Conservation (phyloP, 2,797 vertebrate genomes). For the Sebastes trivittatus region DNA sequence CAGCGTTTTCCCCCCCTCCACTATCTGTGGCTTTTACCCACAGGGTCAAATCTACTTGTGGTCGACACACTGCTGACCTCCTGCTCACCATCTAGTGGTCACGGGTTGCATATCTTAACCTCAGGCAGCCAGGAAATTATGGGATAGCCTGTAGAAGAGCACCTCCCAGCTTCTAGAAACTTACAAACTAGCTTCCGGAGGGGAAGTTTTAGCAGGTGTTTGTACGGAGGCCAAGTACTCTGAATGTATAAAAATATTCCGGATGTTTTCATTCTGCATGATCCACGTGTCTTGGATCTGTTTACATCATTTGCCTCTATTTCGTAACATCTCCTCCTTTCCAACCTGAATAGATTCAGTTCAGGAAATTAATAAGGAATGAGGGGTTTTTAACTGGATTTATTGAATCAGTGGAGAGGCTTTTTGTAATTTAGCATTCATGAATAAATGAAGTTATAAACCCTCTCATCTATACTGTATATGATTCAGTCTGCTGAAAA, state of each 20-base stretch:
- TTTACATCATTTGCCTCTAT: slow-evolving; percentile 15
- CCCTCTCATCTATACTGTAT: neutral
- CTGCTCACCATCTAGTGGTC: slow-evolving; percentile 74
- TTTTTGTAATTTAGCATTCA: neutral
- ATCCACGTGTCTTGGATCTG: slow-evolving; percentile 12
- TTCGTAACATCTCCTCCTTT: neutral
- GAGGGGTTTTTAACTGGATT: neutral
- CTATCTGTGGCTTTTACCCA: slow-evolving; percentile 5
- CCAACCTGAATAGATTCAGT: neutral
- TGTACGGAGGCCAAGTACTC: neutral
- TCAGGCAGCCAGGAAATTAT: slow-evolving; percentile 21
- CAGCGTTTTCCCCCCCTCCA: neutral
- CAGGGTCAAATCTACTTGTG: slow-evolving; percentile 37
- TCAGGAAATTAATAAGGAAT: neutral
- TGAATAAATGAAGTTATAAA: neutral
- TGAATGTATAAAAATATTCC: slow-evolving; percentile 16
- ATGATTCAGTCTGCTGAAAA: neutral
- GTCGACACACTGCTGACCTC: slow-evolving; percentile 16
- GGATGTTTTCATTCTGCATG: slow-evolving; percentile 14
- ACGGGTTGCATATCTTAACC: slow-evolving; percentile 30
- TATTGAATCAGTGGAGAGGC: neutral
- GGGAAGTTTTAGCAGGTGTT: slow-evolving; percentile 8
- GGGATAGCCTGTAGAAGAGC: neutral
- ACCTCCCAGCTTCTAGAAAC: slow-evolving; percentile 47
- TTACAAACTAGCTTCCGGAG: slow-evolving; percentile 14